Evolutionary conservation across 2,888 invertebrate genomes (phyloP), one percentile per base, ranked within the genome.

Genomic region (Diarsia dahlii): DNA sequence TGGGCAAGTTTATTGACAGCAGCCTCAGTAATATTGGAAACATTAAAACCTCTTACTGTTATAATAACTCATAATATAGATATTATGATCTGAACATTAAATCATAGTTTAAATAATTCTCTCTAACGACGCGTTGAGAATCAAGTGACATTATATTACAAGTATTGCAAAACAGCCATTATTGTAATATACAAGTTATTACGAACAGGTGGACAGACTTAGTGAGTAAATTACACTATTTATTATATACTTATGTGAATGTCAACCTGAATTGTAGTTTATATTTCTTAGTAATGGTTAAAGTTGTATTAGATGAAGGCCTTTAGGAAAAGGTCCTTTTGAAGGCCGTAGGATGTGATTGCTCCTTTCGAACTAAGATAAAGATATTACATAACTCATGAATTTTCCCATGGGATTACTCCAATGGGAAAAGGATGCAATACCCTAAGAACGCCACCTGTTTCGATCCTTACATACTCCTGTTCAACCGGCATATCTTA

Each of bases 101-200:
- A 71, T 12, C 56, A 23, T 46, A 58, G 5, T 39, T 39, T 39
- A 5, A 28, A 65, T 76, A 71, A 73, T 71, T 56, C 52, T 68
- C 45, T 12, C 6, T 70, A 81, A 81, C 62, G 56, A 65, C 20
- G 8, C 10, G 58, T 62, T 76, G 81, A 79, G 73, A 76, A 78
- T 77, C 70, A 73, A 78, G 81, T 73, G 66, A 54, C 71, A 71
- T 69, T 83, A 78, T 65, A 62, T 74, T 82, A 67, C 34, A 48
- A n/a, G n/a, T 60, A 28, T 58, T 58, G 78, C 78, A 84, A 78
- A 70, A 81, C 54, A 13, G 18, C 10, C 71, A 78, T 86, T 85
- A 69, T n/a, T 6, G 50, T 84, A 86, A 86, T 84, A 71, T 34
- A 68, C 60, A 64, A 56, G 73, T 34, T 73, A 86, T 86, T 76